A percentile compares a stretch with the other conserved stretches of the same genome.
These are phyloP conservation scores for Papilio glaucus DNA, from an alignment of 1,140 invertebrate species.

Conservation along the genomic window DNA sequence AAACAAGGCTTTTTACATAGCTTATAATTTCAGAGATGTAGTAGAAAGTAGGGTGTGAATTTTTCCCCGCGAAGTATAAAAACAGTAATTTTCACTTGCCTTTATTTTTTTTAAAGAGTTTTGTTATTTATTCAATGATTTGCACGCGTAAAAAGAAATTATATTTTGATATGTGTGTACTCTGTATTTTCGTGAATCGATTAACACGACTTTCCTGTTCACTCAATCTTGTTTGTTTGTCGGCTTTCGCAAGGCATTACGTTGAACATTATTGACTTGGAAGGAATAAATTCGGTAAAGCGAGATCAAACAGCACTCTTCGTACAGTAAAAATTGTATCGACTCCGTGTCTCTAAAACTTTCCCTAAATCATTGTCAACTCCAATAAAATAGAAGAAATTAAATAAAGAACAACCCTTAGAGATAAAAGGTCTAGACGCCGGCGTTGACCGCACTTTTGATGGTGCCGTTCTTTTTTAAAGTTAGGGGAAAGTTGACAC, in stretches of 20 bases:
- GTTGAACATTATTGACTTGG: constrained; percentile 69
- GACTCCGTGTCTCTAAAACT: constrained; percentile 56
- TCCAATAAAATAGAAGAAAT: constrained; percentile 79
- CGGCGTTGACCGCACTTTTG: constrained; percentile 74
- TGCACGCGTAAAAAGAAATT: background rate
- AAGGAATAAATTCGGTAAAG: constrained; percentile 75
- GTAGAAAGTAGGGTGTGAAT: too few relatives aligned
- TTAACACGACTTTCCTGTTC: constrained; percentile 50
- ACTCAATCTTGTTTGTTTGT: constrained; percentile 21
- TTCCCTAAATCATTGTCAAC: constrained; percentile 77
- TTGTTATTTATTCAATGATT: background rate
- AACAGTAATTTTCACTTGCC: too few relatives aligned
- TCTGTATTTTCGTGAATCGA: constrained; percentile 59
- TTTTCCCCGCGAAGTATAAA: too few relatives aligned
- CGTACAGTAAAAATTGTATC: constrained; percentile 52
- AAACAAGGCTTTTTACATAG: too few relatives aligned
- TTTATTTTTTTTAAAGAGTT: background rate
- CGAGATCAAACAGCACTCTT: constrained; percentile 72
- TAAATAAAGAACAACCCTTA: constrained; percentile 74
- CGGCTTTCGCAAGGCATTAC: constrained; percentile 59
- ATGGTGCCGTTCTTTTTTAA: constrained; percentile 78
- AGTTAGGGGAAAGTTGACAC: constrained; percentile 81
- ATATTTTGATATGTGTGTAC: constrained; percentile 35
- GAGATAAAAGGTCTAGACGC: constrained; percentile 79
- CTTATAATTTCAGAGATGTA: too few relatives aligned